Evolutionary conservation across 1,140 invertebrate species (phyloP).

Genomic region (Scylla paramamosain): DNA sequence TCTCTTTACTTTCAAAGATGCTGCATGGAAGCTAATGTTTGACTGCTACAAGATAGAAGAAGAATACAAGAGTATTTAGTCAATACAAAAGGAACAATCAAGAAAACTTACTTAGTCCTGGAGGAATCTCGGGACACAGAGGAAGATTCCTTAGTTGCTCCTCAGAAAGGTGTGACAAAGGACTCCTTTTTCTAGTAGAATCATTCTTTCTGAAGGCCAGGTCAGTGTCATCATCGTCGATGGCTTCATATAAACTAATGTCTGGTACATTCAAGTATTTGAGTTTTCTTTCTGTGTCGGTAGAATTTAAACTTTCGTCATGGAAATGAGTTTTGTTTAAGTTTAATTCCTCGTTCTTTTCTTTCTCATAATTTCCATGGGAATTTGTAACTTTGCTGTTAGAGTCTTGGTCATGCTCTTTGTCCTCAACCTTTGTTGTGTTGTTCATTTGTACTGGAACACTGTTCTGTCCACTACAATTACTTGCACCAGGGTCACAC

Average conservation of each 20-base stretch:
- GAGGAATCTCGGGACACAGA: constrained; percentile 63
- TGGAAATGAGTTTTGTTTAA: background rate
- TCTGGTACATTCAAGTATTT: constrained; percentile 40
- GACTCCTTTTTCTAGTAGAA: background rate
- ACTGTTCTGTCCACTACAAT: background rate
- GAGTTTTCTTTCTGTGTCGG: background rate
- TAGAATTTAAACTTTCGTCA: background rate
- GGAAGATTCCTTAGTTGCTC: constrained; percentile 56
- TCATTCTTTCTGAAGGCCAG: background rate
- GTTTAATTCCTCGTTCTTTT: background rate
- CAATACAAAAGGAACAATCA: background rate
- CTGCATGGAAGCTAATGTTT: too few relatives aligned
- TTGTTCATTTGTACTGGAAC: background rate
- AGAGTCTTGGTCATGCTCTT: too few relatives aligned
- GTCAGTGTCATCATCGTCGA: background rate
- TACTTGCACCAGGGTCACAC: background rate
- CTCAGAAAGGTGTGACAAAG: background rate
- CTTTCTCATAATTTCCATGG: background rate
- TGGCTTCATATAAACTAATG: constrained; percentile 11
- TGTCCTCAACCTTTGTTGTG: background rate
- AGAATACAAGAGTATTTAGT: background rate
- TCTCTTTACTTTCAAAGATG: too few relatives aligned
- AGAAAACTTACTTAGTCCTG: constrained; percentile 47
- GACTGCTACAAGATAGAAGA: too few relatives aligned
- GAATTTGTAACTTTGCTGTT: background rate